These are phyloP conservation scores for Lordiphosa mommai DNA, from an alignment of 1,140 invertebrate species.

Conservation along the genomic window DNA sequence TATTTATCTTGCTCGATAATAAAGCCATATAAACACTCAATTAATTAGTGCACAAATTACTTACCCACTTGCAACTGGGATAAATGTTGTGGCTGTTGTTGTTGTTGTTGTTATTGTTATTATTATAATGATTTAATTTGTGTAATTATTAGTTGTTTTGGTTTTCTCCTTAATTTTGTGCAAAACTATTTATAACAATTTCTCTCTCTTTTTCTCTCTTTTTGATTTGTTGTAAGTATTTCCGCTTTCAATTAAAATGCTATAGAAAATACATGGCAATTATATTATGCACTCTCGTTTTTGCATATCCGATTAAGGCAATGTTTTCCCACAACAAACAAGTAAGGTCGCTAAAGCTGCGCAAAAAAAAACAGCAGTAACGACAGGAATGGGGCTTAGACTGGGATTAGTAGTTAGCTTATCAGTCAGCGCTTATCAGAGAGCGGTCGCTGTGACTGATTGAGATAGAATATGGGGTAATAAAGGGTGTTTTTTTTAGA, in stretches of 20 bases:
- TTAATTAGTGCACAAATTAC: slow-evolving; percentile 38
- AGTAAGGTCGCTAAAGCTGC: not conserved
- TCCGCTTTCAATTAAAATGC: slow-evolving; percentile 68
- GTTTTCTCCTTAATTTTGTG: slow-evolving; percentile 6
- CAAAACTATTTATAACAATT: not conserved
- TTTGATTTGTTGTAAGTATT: slow-evolving; percentile 39
- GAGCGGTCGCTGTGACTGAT: slow-evolving; percentile 10
- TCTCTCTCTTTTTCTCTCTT: slow-evolving; percentile 14
- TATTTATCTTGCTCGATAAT: slow-evolving; percentile 16
- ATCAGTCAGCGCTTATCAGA: slow-evolving; percentile 40
- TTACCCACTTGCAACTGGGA: slow-evolving; percentile 20
- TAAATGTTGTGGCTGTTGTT: not conserved
- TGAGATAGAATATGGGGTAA: no score
- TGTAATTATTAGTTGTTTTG: slow-evolving; percentile 9
- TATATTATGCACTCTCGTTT: slow-evolving; percentile 5
- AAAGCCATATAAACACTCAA: slow-evolving; percentile 17
- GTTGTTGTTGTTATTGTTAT: slow-evolving; percentile 10
- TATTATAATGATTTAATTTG: slow-evolving; percentile 15
- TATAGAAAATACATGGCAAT: slow-evolving; percentile 42
- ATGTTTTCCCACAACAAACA: no score
- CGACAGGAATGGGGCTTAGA: no score
- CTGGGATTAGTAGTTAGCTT: slow-evolving; percentile 39
- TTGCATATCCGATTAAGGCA: no score
- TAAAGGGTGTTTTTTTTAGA: no score
- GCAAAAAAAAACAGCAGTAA: no score